Base-by-base conservation (phyloP, 2,113 vertebrate species). In the Esox niger region DNA sequence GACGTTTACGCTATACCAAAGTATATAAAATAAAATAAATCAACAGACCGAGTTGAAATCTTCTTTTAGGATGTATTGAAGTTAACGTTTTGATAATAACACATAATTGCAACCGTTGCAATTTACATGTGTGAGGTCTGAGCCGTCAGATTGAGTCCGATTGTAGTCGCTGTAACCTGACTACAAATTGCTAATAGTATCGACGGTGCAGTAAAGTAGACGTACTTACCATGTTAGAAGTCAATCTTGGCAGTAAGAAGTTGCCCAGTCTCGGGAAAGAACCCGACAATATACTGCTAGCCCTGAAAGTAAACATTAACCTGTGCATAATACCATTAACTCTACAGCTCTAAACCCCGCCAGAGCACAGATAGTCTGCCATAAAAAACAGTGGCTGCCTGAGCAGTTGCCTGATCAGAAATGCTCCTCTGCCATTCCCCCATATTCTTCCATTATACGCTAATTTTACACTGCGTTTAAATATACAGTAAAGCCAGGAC, bases 151-250 rank as follows among this genome's bases (percentile, higher is more conserved):
- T 31, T 33, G 38, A 59, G 15, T 43, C 38, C 35, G 35, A 38
- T 4, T 9, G 10, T 38, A 38, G 11, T 38, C 9, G 35, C 10
- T 38, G 35, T 13, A 15, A 38, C 13, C 2, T 38, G 38, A 59
- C 57, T 17, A 59, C 26, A 59, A 59, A 59, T 38, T 0, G 8
- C 26, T 25, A 31, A 11, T 54, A 15, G 31, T 58, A n/a, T 13
- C 0, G 13, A 15, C n/a, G 21, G 3, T 26, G 58, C 63, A n/a
- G n/a, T n/a, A n/a, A n/a, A n/a, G 62, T 17, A 63, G 13, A 1
- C 23, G 20, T 5, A 65, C 91, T 90, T 85, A 92, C 91, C 91
- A 91, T 91, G 27, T 85, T 87, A 1, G 83, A 76, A 0, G 82
- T 57, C 27, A 57, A 65, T 61, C 73, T 71, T 58, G 72, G 65